Base-by-base conservation (phyloP, 2,888 invertebrate species). In the Xiphydria camelus region DNA sequence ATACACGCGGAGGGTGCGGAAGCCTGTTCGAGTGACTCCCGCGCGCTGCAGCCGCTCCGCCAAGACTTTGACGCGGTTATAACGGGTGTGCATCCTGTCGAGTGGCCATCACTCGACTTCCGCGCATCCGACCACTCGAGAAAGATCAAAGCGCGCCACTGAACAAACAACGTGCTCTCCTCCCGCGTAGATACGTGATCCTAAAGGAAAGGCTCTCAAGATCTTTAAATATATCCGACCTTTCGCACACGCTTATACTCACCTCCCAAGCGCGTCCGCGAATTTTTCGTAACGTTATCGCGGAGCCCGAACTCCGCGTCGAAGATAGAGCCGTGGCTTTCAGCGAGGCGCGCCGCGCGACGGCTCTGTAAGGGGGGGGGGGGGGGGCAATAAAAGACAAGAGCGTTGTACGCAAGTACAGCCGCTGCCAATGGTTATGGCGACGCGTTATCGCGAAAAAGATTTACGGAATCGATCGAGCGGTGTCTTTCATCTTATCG, bases 71-170 rank as follows among this genome's bases (percentile, higher is more conserved):
- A 12, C 9, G 29, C 4, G 29, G 15, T 14, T 29, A 12, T 29
- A 29, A 29, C 29, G 29, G 29, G 29, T 29, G 29, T 29, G 29
- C 29, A 29, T 29, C 29, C 6, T 14, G 29, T 29, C 29, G 15
- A 29, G 29, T 29, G 29, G 29, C 12, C 15, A 12, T 14, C 12
- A 29, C 29, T 14, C 29, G 29, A 29, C 29, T 29, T 29, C 29
- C 29, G 29, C 15, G 29, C 29, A 29, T 29, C 29, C 9, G 29
- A 29, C 12, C 29, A 29, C 29, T 29, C 29, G 36, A 41, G 37
- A 38, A 46, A 53, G 53, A 53, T 50, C 53, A 53, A 53, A 53
- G 50, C 40, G 15, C 14, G 19, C 32, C n/a, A 35, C 38, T 46
- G 36, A 46, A 41, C 46, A 53, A 53, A 53, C 50, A 53, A 45